These are phyloP conservation scores for Anabacerthia variegaticeps DNA, from an alignment of 2,797 vertebrate species.

Conservation along the genomic window DNA sequence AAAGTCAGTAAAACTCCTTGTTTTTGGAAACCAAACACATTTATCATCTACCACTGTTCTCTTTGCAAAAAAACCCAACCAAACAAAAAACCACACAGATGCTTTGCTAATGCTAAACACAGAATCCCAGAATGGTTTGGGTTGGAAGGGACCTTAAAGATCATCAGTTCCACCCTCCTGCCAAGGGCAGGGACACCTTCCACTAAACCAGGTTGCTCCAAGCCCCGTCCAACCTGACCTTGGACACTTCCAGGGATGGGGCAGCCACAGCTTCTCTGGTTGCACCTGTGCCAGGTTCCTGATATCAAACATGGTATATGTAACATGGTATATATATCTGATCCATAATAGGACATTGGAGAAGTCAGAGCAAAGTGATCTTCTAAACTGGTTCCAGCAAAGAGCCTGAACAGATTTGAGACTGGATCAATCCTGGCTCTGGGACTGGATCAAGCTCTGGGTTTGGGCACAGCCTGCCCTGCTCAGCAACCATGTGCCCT, in stretches of 20 bases:
- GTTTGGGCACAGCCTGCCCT: neutral
- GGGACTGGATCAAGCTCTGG: neutral
- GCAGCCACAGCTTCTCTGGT: neutral
- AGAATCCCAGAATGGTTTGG: neutral
- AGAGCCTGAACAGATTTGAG: neutral
- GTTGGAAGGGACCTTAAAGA: neutral
- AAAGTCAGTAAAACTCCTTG: neutral
- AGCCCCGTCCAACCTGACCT: neutral
- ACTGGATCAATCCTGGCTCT: neutral
- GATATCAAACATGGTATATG: neutral
- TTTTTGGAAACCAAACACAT: neutral
- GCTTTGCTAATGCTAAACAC: neutral
- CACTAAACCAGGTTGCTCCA: neutral
- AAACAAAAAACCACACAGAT: accelerated
- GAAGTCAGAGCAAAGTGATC: neutral
- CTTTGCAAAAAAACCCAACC: neutral
- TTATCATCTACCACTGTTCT: neutral
- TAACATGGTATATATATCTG: neutral
- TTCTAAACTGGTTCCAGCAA: neutral
- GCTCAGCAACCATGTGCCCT: neutral
- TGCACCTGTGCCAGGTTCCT: neutral
- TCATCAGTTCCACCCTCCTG: neutral
- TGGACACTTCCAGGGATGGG: neutral
- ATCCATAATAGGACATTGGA: neutral
- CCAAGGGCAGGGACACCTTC: neutral